A percentile compares a stretch with the other conserved stretches of the same genome.
phyloP scores from a whole-genome alignment of 1,140 invertebrate genomes.

The Drosophila quadrilineata region DNA sequence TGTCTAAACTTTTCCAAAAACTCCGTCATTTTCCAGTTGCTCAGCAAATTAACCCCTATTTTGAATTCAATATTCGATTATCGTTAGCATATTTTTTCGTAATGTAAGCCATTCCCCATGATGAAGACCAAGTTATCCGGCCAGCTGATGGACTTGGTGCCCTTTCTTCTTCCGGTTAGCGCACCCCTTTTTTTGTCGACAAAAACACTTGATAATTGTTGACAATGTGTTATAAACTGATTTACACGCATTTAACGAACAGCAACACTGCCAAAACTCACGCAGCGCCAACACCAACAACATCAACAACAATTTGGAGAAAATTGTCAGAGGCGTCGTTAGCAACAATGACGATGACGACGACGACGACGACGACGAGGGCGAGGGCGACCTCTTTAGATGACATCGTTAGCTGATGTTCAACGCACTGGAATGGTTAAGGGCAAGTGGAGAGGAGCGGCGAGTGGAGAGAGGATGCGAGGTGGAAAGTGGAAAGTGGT shows the following conservation, averaged over 20 bases:
- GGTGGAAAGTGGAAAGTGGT: constrained; percentile 26
- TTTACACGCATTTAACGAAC: constrained; percentile 76
- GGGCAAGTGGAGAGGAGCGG: constrained; percentile 11
- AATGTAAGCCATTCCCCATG: neutral
- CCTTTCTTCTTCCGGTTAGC: no score
- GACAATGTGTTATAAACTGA: constrained; percentile 79
- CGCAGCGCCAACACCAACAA: constrained; percentile 60
- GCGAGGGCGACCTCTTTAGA: constrained; percentile 62
- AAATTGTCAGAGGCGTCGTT: constrained; percentile 19
- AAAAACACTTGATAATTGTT: constrained; percentile 77
- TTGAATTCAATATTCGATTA: no score
- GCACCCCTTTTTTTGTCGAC: constrained; percentile 10
- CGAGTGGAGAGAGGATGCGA: neutral
- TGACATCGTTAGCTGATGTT: constrained; percentile 69
- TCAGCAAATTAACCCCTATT: no score
- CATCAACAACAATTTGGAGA: neutral
- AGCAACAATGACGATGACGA: constrained; percentile 38
- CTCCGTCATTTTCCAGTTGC: no score
- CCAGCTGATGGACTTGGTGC: no score
- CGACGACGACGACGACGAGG: constrained; percentile 19
- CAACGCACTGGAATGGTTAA: constrained; percentile 7
- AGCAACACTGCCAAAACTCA: constrained; percentile 76
- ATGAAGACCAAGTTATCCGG: no score
- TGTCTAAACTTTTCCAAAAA: no score
- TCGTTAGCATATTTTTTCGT: neutral